Evolutionary conservation across 2,797 vertebrate genomes (phyloP).

Genomic region (Sebastes trivittatus): DNA sequence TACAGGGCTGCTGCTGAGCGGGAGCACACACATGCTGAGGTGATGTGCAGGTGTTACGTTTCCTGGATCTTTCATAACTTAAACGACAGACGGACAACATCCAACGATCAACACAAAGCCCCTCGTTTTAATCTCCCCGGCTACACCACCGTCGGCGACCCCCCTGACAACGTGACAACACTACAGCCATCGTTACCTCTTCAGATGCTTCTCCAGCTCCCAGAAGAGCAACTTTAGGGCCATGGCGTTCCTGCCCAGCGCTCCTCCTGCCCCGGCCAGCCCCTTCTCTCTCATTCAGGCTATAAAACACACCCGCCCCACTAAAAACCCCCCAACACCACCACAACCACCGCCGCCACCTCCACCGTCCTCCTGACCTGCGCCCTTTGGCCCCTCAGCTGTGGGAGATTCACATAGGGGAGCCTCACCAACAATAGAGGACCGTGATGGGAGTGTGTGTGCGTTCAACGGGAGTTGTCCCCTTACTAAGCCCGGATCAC

Average conservation of each 20-base stretch:
- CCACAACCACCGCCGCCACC: conserved; percentile 19
- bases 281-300: conserved; percentile 74
- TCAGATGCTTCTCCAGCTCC: conserved; percentile 81
- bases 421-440: conserved; percentile 46
- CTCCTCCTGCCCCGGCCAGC: conserved; percentile 54
- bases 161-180: conserved; percentile 33
- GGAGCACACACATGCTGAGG: background rate
- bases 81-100: background rate
- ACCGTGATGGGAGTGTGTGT: conserved; percentile 20
- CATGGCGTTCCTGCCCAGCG: conserved; percentile 62
- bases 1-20: background rate
- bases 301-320: conserved; percentile 13
- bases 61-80: background rate
- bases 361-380: conserved; percentile 52
- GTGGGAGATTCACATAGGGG: conserved; percentile 45
- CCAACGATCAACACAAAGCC: conserved; percentile 4
- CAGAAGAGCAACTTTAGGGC: conserved; percentile 78
- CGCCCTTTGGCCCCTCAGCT: conserved; percentile 43
- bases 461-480: background rate
- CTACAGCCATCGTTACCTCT: conserved; percentile 72
- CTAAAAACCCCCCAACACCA: background rate
- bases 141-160: background rate
- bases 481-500: conserved; percentile 45
- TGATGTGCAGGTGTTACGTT: background rate
- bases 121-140: background rate